phyloP scores from a whole-genome alignment of 1,140 invertebrate species.

The Lepidurus couesii region DNA sequence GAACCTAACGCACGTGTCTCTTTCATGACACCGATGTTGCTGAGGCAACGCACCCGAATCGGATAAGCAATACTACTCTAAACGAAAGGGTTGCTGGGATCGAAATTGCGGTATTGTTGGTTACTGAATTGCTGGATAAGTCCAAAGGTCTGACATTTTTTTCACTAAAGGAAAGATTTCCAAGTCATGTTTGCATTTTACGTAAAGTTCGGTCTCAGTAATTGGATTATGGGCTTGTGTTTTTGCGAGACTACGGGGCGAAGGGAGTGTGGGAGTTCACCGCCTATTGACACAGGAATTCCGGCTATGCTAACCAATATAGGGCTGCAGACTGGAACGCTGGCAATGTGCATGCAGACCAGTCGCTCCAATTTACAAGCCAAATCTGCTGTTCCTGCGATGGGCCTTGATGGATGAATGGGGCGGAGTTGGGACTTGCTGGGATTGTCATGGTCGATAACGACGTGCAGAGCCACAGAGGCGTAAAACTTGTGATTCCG shows the following conservation, averaged over 20 bases:
- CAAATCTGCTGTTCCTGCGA: slow-evolving; percentile 21
- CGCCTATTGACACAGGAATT: slow-evolving; percentile 21
- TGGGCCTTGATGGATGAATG: slow-evolving; percentile 17
- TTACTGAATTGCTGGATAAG: background rate
- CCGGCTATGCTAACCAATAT: slow-evolving; percentile 19
- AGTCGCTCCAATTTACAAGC: slow-evolving; percentile 14
- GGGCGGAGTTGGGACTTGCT: slow-evolving; percentile 9
- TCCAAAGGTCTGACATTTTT: background rate
- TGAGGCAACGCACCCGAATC: background rate
- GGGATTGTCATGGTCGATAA: slow-evolving; percentile 13
- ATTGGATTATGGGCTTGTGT: background rate
- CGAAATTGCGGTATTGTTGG: background rate
- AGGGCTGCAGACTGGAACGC: background rate
- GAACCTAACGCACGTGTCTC: background rate
- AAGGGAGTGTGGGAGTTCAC: background rate
- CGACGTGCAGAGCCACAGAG: slow-evolving; percentile 17
- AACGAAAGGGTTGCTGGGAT: background rate
- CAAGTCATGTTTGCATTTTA: too few species aligned
- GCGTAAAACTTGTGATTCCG: slow-evolving; percentile 1
- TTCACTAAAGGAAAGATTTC: too few species aligned
- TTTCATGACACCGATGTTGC: background rate
- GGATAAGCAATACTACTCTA: background rate
- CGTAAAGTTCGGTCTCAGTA: background rate
- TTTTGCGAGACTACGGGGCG: background rate
- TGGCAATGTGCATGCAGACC: slow-evolving; percentile 20